Conservation (phyloP, 2,113 vertebrate genomes). For the Clarias magur region DNA sequence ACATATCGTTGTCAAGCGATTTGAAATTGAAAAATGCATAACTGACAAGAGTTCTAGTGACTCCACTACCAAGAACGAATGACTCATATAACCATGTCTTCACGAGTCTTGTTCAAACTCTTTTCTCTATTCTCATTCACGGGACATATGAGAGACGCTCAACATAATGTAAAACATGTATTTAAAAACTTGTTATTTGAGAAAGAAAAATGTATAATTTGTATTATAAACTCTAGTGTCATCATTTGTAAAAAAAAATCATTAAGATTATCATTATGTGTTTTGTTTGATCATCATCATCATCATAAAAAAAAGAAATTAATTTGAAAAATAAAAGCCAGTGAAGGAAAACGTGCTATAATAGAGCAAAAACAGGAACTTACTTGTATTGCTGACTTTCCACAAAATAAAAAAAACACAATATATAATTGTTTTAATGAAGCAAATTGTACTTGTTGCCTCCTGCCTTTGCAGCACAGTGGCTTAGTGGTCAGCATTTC, state of each 20-base stretch:
- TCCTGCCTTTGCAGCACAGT: no score
- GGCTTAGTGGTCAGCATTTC: no score
- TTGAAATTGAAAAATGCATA: conserved; percentile 23
- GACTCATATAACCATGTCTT: neutral
- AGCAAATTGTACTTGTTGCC: neutral
- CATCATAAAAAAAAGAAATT: neutral
- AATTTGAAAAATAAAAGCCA: neutral
- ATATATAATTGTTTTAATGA: neutral
- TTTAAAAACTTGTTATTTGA: neutral
- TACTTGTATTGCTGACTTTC: neutral
- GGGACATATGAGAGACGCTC: neutral
- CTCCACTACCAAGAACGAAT: neutral
- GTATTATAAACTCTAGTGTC: neutral
- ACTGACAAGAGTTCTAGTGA: neutral
- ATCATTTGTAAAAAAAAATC: neutral
- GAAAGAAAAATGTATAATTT: neutral
- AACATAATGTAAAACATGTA: neutral
- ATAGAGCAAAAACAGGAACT: neutral
- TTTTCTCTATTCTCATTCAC: neutral
- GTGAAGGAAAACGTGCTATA: neutral
- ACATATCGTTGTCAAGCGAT: conserved; percentile 31
- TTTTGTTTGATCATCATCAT: neutral
- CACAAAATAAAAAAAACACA: neutral
- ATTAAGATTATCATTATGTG: neutral
- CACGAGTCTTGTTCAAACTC: neutral